Base-by-base conservation (phyloP, 2,888 invertebrate genomes). In the Hirtodrosophila duncani region DNA sequence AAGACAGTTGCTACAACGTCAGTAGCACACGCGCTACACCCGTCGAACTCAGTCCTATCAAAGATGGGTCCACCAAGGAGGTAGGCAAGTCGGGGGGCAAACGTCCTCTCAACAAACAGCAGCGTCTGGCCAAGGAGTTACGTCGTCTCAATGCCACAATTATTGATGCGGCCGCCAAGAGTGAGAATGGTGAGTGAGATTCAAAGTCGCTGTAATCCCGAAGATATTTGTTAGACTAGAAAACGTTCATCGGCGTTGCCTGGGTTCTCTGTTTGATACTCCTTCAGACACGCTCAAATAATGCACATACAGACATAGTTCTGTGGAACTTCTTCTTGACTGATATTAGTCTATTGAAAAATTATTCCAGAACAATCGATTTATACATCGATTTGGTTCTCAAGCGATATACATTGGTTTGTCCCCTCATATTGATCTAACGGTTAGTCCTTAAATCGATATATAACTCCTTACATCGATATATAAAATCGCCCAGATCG, bases 81-180 rank as follows among this genome's bases (percentile, higher is more conserved):
- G 6, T 17, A 6, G 52, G 43, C 13, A 57, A 57, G 17, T 6
- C 16, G 7, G 49, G 14, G 0, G 31, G 43, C 18, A 55, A 31
- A n/a, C 37, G 50, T 2, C 57, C 60, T 3, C 69, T 66, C 9
- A 67, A 44, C 48, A 85, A 80, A 26, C 84, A 84, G 21, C 77
- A 72, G 36, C 81, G 85, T 2, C 55, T 85, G 48, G 63, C 86
- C 60, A 86, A 85, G 39, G 92, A 92, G 85, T 83, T 92, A 51
- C 88, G 87, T 44, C 88, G 91, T 59, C 87, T 92, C 23, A 91
- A 90, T 84, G 92, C 92, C 5, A 92, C 91, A 51, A 89, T 92
- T 20, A 91, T 92, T 41, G 89, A 89, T 72, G 87, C 87, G 1
- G 83, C 78, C 0, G 68, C 69, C 39, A 83, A 82, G 34, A 68